Evolutionary conservation across 2,113 vertebrate species (phyloP), one percentile per base, ranked within the genome.

Genomic region (Scortum barcoo): DNA sequence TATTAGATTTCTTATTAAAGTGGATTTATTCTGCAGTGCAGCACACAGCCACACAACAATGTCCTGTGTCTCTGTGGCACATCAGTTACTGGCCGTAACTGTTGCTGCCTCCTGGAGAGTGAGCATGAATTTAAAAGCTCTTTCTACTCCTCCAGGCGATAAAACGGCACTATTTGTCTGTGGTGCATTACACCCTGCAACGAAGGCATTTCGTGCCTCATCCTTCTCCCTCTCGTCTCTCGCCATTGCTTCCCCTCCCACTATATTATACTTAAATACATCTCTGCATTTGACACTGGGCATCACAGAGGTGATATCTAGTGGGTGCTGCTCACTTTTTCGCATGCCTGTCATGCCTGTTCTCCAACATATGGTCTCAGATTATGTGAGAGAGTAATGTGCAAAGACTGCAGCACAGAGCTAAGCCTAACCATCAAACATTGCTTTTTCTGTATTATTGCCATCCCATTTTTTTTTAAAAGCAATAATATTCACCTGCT

Each of bases 51-150:
- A 60, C 76, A 85, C 89, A 89, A 84, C 80, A 85, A 60, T 83
- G 81, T 78, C 81, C 86, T 73, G 76, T 66, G 78, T 86, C 75
- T 90, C 81, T 81, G 71, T 78, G 67, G 76, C 72, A 68, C 87
- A 91, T 90, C 87, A 86, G 78, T 92, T 81, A 89, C 72, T 73
- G 73, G 58, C 42, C n/a, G 9, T 72, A 58, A 44, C 70, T 3
- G 56, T 72, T 57, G 81, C 84, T 83, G 74, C 80, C 83, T 90
- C 81, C 83, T 75, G 83, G 80, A 88, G 87, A 92, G 89, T 80
- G 71, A 93, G 83, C 89, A 90, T 91, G 88, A 93, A 93, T 94
- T 89, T 89, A 88, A 93, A 94, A 92, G 89, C 85, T 83, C 69
- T 81, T 85, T 86, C 80, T 70, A 67, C 67, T 79, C 77, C 93